Evolutionary conservation across 2,113 vertebrate species (phyloP).

Genomic region (Plestiodon gilberti): DNA sequence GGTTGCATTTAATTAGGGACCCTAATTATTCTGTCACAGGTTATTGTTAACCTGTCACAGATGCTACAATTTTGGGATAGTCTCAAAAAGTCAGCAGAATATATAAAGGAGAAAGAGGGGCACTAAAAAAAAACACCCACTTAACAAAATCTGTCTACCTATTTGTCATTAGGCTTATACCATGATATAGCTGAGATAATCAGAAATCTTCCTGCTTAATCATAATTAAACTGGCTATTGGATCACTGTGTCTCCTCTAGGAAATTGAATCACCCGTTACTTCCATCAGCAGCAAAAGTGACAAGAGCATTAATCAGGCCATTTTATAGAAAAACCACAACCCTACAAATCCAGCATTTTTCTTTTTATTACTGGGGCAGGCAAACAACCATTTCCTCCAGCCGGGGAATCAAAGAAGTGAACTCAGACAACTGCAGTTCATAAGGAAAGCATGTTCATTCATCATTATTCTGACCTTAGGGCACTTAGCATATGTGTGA

Average conservation of each 20-base stretch:
- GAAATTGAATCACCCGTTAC: slow-evolving; percentile 59
- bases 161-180: slow-evolving; percentile 48
- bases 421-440: slow-evolving; percentile 28
- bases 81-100: not conserved
- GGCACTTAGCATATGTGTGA: not conserved
- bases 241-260: slow-evolving; percentile 42
- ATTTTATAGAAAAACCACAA: slow-evolving; percentile 47
- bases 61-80: slow-evolving; percentile 40
- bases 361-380: slow-evolving; percentile 30
- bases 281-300: slow-evolving; percentile 64
- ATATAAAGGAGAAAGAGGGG: slow-evolving; percentile 28
- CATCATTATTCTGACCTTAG: slow-evolving; percentile 29
- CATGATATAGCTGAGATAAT: slow-evolving; percentile 62
- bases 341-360: slow-evolving; percentile 30
- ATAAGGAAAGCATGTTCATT: slow-evolving; percentile 26
- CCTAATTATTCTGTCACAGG: slow-evolving; percentile 10
- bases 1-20: slow-evolving; percentile 40
- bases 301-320: slow-evolving; percentile 66
- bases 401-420: slow-evolving; percentile 44
- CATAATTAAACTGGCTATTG: slow-evolving; percentile 54
- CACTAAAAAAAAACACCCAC: not conserved
- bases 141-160: slow-evolving; percentile 45
- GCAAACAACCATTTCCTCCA: slow-evolving; percentile 45
- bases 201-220: slow-evolving; percentile 64
- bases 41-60: slow-evolving; percentile 34